A percentile compares a stretch with the other conserved stretches of the same genome.
Evolutionary conservation across 1,140 invertebrate genomes (phyloP).

Genomic region (Carposina sasakii): DNA sequence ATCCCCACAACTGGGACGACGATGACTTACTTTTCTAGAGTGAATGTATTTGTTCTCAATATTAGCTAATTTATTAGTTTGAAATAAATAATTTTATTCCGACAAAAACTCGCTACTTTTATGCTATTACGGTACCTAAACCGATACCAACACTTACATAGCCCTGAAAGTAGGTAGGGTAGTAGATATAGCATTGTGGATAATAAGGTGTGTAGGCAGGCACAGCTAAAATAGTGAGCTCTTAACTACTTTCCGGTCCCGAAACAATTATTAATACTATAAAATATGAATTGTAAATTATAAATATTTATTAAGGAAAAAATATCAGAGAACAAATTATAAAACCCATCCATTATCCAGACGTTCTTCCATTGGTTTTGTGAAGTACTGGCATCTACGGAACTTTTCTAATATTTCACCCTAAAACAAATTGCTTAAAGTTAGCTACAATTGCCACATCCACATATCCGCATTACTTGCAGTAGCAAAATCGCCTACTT

Average conservation of each 20-base stretch:
- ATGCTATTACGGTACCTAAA: too few relatives aligned
- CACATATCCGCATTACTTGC: too few relatives aligned
- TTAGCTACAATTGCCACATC: too few relatives aligned
- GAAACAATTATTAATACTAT: too few relatives aligned
- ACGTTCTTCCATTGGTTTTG: conserved; percentile 62
- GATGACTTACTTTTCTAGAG: conserved; percentile 57
- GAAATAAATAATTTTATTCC: conserved; percentile 2
- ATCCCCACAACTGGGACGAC: conserved; percentile 55
- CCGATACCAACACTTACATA: too few relatives aligned
- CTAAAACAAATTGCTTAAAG: conserved; percentile 30
- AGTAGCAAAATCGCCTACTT: conserved; percentile 1
- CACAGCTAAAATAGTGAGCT: too few relatives aligned
- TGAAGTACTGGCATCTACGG: conserved; percentile 55
- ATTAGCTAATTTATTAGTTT: conserved; percentile 12
- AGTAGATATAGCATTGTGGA: too few relatives aligned
- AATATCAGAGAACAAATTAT: conserved; percentile 20
- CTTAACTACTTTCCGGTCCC: too few relatives aligned
- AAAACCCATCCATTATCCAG: conserved; percentile 63
- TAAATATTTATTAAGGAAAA: background rate
- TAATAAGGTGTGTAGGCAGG: too few relatives aligned
- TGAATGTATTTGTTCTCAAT: conserved; percentile 9
- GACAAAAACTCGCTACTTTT: too few relatives aligned
- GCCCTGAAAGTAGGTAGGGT: too few relatives aligned
- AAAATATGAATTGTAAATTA: background rate
- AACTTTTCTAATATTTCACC: conserved; percentile 66